These are phyloP conservation scores for Psilopogon haemacephalus DNA, from an alignment of 2,113 vertebrate genomes.

Conservation along the genomic window DNA sequence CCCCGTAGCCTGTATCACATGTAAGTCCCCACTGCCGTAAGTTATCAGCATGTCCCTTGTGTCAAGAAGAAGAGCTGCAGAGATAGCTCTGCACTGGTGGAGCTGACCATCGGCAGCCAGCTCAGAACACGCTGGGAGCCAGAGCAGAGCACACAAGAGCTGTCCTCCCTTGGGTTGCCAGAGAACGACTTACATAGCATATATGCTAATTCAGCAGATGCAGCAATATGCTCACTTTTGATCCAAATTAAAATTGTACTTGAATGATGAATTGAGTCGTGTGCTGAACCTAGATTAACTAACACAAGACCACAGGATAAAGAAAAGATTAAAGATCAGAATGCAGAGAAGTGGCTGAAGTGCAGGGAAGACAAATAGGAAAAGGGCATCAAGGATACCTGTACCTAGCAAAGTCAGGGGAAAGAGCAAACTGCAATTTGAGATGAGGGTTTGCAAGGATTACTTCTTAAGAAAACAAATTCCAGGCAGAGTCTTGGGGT, in stretches of 20 bases:
- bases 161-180: not conserved
- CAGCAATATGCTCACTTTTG: not conserved
- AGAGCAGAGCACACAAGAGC: not conserved
- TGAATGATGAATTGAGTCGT: not conserved
- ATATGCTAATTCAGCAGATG: not conserved
- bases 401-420: not conserved
- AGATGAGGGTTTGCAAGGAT: constrained; percentile 17
- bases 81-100: not conserved
- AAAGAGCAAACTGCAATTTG: not conserved
- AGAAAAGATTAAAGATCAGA: not conserved
- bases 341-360: not conserved
- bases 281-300: constrained; percentile 9
- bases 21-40: not conserved
- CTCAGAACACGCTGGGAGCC: not conserved
- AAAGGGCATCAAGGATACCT: not conserved
- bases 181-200: not conserved
- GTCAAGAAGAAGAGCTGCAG: not conserved
- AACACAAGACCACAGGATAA: not conserved
- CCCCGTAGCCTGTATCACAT: not conserved
- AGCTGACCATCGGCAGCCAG: not conserved
- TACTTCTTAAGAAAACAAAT: constrained; percentile 1
- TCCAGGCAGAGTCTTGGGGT: not conserved
- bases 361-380: not conserved
- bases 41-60: not conserved
- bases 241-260: not conserved